Conservation (phyloP, 2,888 invertebrate species). For the Synanthedon formicaeformis region DNA sequence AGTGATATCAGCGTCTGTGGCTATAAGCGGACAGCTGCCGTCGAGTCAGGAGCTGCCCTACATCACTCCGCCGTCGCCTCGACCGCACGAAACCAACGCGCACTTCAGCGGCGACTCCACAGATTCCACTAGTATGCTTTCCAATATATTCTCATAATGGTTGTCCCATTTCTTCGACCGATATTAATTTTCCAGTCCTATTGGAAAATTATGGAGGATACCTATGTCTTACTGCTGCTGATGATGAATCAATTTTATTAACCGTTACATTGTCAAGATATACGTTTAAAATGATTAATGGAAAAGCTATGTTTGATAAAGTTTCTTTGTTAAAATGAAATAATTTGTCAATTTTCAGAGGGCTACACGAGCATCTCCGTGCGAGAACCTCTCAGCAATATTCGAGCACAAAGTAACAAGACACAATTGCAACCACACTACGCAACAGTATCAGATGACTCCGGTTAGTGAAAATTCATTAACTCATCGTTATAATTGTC, state of each 20-base stretch:
- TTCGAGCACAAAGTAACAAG: constrained; percentile 77
- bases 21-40: constrained; percentile 86
- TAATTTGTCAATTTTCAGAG: constrained; percentile 65
- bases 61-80: constrained; percentile 82
- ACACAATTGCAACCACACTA: constrained; percentile 73
- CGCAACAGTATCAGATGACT: constrained; percentile 92
- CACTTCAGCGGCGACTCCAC: constrained; percentile 94
- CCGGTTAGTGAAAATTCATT: constrained; percentile 65
- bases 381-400: constrained; percentile 80
- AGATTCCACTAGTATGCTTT: constrained; percentile 78
- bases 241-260: too few relatives aligned
- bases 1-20: constrained; percentile 87
- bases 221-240: too few relatives aligned
- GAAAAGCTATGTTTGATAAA: too few relatives aligned
- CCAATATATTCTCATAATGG: too few relatives aligned
- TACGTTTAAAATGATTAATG: too few relatives aligned
- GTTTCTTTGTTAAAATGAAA: too few relatives aligned
- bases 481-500: too few relatives aligned
- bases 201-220: too few relatives aligned
- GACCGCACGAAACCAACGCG: constrained; percentile 46
- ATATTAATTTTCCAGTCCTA: too few relatives aligned
- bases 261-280: too few relatives aligned
- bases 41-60: constrained; percentile 91
- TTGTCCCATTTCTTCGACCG: too few relatives aligned
- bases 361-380: constrained; percentile 94